phyloP scores from a whole-genome alignment of 2,797 vertebrate genomes.

The Gallirallus australis region DNA sequence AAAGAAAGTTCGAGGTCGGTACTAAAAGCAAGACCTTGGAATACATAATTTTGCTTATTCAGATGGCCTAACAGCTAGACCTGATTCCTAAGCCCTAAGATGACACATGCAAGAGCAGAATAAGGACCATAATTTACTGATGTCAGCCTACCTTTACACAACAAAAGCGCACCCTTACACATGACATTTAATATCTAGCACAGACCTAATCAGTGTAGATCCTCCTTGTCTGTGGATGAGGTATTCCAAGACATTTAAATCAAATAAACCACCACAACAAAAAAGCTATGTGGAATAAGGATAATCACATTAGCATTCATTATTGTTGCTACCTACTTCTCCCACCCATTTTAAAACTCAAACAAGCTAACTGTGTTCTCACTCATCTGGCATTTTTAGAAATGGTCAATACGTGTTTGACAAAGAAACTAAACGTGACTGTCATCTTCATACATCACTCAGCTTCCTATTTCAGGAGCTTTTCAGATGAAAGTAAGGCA shows the following conservation, averaged over 20 bases:
- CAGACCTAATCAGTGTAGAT: background rate
- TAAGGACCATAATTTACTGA: background rate
- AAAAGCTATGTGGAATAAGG: background rate
- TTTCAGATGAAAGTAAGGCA: background rate
- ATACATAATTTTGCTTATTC: background rate
- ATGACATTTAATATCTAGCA: background rate
- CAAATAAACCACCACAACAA: slow-evolving; percentile 6
- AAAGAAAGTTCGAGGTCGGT: slow-evolving; percentile 5
- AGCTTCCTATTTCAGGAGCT: background rate
- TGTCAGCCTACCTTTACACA: background rate
- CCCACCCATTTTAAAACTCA: background rate
- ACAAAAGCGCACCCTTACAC: background rate
- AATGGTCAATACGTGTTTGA: slow-evolving; percentile 1
- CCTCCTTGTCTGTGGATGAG: background rate
- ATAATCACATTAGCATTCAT: slow-evolving; percentile 22
- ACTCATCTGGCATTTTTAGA: slow-evolving; percentile 23
- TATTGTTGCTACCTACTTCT: slow-evolving; percentile 25
- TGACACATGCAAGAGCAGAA: background rate
- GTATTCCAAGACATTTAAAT: background rate
- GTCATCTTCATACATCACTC: background rate
- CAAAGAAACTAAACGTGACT: background rate
- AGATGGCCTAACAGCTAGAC: background rate
- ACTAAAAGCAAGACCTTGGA: background rate
- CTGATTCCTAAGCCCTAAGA: background rate
- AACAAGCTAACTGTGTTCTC: background rate